Base-by-base conservation (phyloP, 2,113 vertebrate genomes). In the Scomber colias region DNA sequence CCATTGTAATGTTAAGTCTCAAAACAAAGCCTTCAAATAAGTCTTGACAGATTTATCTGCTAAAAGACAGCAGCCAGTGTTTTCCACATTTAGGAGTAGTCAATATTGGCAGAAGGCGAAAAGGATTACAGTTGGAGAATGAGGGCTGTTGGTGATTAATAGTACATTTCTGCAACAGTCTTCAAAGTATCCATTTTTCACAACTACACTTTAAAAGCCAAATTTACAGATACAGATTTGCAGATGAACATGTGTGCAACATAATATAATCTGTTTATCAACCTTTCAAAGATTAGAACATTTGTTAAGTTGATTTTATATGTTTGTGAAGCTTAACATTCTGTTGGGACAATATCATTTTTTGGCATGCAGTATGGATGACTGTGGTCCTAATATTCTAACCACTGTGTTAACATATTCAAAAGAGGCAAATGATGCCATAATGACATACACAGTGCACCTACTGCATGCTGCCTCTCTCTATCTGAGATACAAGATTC, bases 11-110 rank as follows among this genome's bases (percentile, higher is more conserved):
- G 46, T 51, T 50, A 64, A 19, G 6, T 30, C 44, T 57, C 4
- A 63, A 67, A 83, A 81, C n/a, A 17, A 51, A 15, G 60, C 14
- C 54, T 86, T 67, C 5, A 48, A 82, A 56, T 11, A 57, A 6
- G 27, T 63, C 54, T 74, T 50, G 3, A 21, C 5, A 31, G 10
- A 44, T 70, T 45, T 44, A 74, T 83, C 40, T 50, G 40, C n/a
- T 15, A 35, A 51, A 4, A 59, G 4, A 75, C 40, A 82, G 64
- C 3, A 75, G 35, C 2, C 9, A 2, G 5, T 57, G 19, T 40
- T 44, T 67, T 57, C 30, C 15, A 40, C 35, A 70, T 77, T 51
- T 24, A 53, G 19, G 3, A 60, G 12, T 14, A 66, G 31, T 44
- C 5, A 69, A 31, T 45, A 60, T 56, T 19, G 15, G 17, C 44